Percentiles rank a stretch among this genome's conserved stretches.
Conservation (phyloP, 2,113 vertebrate species). For the Zosterops borbonicus region DNA sequence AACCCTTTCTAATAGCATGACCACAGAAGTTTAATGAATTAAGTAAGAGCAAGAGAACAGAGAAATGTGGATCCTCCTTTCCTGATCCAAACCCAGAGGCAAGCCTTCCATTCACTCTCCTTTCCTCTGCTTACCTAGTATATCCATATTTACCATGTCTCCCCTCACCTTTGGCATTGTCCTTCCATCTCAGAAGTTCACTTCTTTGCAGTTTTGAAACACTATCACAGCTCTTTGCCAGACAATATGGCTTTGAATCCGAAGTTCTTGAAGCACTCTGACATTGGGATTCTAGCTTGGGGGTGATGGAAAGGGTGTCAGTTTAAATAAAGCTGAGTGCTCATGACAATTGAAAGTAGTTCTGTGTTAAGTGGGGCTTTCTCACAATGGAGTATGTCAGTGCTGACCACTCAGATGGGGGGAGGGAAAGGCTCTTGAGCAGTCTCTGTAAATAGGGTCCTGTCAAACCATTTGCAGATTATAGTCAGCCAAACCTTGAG, state of each 20-base stretch:
- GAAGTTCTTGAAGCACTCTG: conserved; percentile 57
- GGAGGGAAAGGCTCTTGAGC: conserved; percentile 26
- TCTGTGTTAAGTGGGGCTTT: conserved; percentile 42
- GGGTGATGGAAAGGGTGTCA: conserved; percentile 62
- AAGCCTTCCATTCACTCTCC: not conserved
- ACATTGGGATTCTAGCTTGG: conserved; percentile 64
- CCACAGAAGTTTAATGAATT: not conserved
- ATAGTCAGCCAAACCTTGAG: conserved; percentile 10
- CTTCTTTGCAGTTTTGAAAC: not conserved
- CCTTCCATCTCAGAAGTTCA: not conserved
- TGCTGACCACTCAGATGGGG: conserved; percentile 40
- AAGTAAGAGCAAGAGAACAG: not conserved
- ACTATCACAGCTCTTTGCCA: not conserved
- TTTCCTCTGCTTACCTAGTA: not conserved
- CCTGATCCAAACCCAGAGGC: not conserved
- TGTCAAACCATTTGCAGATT: conserved; percentile 50
- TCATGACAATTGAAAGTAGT: conserved; percentile 63
- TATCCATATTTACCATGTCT: not conserved
- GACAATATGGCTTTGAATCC: conserved; percentile 16
- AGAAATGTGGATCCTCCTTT: not conserved
- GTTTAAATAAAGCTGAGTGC: conserved; percentile 65
- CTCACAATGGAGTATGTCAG: conserved; percentile 53
- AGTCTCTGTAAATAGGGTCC: conserved; percentile 14
- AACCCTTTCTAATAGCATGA: not conserved
- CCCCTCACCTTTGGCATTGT: not conserved